Conservation (phyloP, 2,888 invertebrate genomes). For the Rhopalosiphum nymphaeae region DNA sequence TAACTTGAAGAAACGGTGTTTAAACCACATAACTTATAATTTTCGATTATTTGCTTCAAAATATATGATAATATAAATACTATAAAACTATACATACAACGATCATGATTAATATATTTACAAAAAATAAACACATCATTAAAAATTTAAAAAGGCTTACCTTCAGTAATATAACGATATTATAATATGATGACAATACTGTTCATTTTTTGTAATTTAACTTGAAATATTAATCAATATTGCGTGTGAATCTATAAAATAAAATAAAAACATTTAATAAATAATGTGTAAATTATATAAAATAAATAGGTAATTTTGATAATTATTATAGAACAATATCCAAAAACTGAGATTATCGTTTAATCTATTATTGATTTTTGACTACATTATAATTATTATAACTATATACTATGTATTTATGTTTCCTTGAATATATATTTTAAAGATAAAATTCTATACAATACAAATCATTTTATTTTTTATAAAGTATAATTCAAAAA, state of each 20-base stretch:
- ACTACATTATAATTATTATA: not conserved
- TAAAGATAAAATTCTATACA: not conserved
- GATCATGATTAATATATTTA: not conserved
- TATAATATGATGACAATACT: not conserved
- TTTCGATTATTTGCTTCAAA: not conserved
- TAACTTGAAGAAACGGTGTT: not conserved
- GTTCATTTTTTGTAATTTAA: not conserved
- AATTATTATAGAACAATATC: not conserved
- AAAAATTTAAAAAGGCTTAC: not conserved
- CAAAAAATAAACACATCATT: not conserved
- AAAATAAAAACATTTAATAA: not conserved
- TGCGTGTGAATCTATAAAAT: not conserved
- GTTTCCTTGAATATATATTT: not conserved
- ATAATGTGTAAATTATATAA: not conserved
- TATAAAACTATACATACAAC: not conserved
- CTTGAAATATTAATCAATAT: not conserved
- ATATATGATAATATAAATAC: not conserved
- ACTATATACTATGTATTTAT: not conserved
- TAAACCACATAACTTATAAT: not conserved
- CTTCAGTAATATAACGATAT: not conserved
- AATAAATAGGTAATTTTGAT: not conserved
- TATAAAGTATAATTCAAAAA: not conserved
- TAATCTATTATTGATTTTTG: not conserved
- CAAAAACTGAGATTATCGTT: not conserved
- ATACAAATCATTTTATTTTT: not conserved